Conservation (phyloP, 2,888 invertebrate genomes). For the Cephus rjabovi region DNA sequence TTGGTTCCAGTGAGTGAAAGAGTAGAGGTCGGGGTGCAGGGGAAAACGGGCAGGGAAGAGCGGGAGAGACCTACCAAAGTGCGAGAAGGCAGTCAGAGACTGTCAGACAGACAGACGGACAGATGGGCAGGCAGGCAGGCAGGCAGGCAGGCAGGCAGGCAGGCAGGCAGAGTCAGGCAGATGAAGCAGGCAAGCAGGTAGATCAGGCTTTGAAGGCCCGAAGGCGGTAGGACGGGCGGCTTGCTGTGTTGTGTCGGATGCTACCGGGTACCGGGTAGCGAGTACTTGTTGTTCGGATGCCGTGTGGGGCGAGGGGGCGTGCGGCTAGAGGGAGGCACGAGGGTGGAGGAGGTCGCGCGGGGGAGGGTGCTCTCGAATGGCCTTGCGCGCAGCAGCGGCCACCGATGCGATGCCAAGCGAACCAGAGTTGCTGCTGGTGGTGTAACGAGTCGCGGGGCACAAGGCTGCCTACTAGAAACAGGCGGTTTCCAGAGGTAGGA, state of each 20-base stretch:
- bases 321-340: constrained; percentile 21
- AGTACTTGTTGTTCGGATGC: constrained; percentile 65
- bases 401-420: constrained; percentile 34
- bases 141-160: not conserved
- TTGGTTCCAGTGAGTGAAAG: too few species aligned
- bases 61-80: constrained; percentile 14
- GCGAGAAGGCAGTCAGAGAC: not conserved
- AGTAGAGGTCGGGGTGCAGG: not conserved
- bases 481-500: too few species aligned
- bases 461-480: too few species aligned
- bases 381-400: constrained; percentile 54
- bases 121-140: not conserved
- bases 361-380: constrained; percentile 47
- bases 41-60: constrained; percentile 11
- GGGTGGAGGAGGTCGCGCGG: constrained; percentile 23
- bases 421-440: constrained; percentile 6
- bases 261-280: constrained; percentile 60
- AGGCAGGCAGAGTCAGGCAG: not conserved
- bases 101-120: not conserved
- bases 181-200: not conserved
- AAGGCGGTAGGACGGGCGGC: constrained; percentile 49
- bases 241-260: constrained; percentile 65
- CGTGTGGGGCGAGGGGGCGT: constrained; percentile 22
- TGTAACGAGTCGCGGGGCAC: not conserved
- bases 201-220: constrained; percentile 13